A percentile compares a stretch with the other conserved stretches of the same genome.
These are phyloP conservation scores for Gadopsis marmoratus DNA, from an alignment of 2,797 vertebrate genomes.

Conservation along the genomic window DNA sequence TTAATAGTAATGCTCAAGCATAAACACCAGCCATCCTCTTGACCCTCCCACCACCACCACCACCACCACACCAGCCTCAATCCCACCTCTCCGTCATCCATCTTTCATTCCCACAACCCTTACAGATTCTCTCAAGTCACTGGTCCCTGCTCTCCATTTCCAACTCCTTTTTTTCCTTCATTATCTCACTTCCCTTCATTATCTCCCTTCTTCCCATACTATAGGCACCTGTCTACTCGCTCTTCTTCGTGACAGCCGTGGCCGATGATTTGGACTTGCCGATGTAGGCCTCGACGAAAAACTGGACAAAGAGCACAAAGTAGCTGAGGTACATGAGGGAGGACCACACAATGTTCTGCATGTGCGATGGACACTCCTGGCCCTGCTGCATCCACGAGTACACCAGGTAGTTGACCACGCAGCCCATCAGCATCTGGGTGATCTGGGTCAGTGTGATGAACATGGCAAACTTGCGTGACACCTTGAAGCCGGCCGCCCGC, in stretches of 20 bases:
- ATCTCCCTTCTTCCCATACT: constrained; percentile 59
- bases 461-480: constrained; percentile 98
- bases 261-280: constrained; percentile 86
- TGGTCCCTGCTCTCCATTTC: constrained; percentile 64
- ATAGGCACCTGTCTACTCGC: constrained; percentile 79
- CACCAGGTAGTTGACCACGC: constrained; percentile 97
- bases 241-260: constrained; percentile 80
- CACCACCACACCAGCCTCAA: not conserved
- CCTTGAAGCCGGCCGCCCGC: constrained; percentile 93
- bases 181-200: constrained; percentile 44
- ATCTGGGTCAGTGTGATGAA: constrained; percentile 99
- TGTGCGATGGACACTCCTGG: constrained; percentile 94
- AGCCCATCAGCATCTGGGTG: constrained; percentile 98
- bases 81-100: constrained; percentile 25
- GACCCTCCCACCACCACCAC: constrained; percentile 24
- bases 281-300: constrained; percentile 97
- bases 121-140: constrained; percentile 45
- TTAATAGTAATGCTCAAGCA: constrained; percentile 81
- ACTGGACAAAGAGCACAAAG: constrained; percentile 98
- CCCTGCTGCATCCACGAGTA: constrained; percentile 99
- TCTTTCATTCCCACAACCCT: constrained; percentile 23
- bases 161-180: constrained; percentile 40
- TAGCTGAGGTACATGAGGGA: constrained; percentile 99
- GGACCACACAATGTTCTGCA: constrained; percentile 99
- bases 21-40: constrained; percentile 59